Evolutionary conservation across 2,797 vertebrate species (phyloP).

Genomic region (Urocyon cinereoargenteus): DNA sequence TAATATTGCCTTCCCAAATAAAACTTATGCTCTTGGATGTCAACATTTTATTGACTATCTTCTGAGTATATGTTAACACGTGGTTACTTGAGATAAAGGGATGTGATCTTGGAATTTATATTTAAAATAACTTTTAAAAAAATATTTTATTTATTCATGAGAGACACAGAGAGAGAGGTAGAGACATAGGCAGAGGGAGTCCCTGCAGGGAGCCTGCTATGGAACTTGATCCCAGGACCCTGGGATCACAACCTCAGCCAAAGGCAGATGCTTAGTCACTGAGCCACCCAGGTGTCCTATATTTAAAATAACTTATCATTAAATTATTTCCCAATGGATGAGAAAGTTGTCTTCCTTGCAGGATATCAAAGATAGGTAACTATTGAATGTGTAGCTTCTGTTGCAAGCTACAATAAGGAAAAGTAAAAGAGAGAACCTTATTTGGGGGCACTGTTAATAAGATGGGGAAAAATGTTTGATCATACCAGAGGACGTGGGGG

Average conservation of each 20-base stretch:
- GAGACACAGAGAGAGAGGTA: too few relatives aligned
- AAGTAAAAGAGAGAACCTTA: not conserved
- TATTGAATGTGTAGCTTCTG: not conserved
- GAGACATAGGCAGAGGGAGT: too few relatives aligned
- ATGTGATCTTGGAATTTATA: not conserved
- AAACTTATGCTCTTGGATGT: not conserved
- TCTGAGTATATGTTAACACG: not conserved
- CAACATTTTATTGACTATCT: slow-evolving; percentile 5
- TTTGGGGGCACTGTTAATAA: not conserved
- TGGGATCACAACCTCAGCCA: too few relatives aligned
- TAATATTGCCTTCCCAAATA: slow-evolving; percentile 30
- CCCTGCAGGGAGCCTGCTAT: too few relatives aligned
- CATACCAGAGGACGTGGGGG: not conserved
- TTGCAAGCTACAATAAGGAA: slow-evolving; percentile 6
- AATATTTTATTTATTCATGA: too few relatives aligned
- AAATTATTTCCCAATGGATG: slow-evolving; percentile 34
- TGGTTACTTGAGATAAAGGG: not conserved
- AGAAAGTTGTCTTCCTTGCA: slow-evolving; percentile 28
- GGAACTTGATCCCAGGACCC: too few relatives aligned
- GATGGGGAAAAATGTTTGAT: not conserved
- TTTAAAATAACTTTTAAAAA: not conserved
- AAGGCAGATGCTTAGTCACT: too few relatives aligned
- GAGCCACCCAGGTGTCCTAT: not conserved
- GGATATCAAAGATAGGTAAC: not conserved
- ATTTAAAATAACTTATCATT: not conserved